Evolutionary conservation across 2,888 invertebrate species (phyloP), one percentile per base, ranked within the genome.

Genomic region (Venusia cambrica): DNA sequence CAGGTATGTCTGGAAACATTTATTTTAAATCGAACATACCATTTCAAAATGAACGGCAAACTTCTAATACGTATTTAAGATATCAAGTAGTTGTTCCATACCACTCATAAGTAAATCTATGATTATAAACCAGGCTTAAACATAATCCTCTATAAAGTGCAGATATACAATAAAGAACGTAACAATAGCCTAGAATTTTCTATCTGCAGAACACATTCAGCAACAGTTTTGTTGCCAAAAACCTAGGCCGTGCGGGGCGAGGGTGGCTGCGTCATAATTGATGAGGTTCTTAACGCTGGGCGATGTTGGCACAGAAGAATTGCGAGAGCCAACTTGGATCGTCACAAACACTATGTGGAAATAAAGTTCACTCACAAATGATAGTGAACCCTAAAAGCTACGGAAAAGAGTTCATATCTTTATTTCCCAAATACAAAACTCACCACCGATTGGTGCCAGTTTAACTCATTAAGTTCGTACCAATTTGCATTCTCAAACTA

Each of bases 221-320:
- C 34, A 46, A 36, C 41, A 42, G 39, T 40, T 39, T 36, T 41
- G 48, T 43, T 51, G 51, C 51, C 51, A 51, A 51, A n/a, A 51
- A 45, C 48, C 48, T 51, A 51, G 51, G 45, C 28, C 37, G 33
- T 34, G 48, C 45, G 43, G 40, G 32, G 37, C 38, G 47, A 73
- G 79, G 79, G 79, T 68, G 73, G 73, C 69, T 79, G 62, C 62
- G 67, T 76, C 75, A 78, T 87, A 87, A 87, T 87, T 79, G 81
- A 87, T 85, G 85, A 79, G 75, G 76, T 77, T 85, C 84, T 87
- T 85, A 80, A 79, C 85, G 71, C 87, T 73, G 84, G 80, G 83
- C 64, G 65, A 74, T 36, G 9, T 19, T 29, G 29, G 4, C 38
- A 33, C 25, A 33, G 38, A 33, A 16, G 5, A 10, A 24, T 5